Evolutionary conservation across 1,140 invertebrate species (phyloP).

Genomic region (Drosophila malerkotliana): DNA sequence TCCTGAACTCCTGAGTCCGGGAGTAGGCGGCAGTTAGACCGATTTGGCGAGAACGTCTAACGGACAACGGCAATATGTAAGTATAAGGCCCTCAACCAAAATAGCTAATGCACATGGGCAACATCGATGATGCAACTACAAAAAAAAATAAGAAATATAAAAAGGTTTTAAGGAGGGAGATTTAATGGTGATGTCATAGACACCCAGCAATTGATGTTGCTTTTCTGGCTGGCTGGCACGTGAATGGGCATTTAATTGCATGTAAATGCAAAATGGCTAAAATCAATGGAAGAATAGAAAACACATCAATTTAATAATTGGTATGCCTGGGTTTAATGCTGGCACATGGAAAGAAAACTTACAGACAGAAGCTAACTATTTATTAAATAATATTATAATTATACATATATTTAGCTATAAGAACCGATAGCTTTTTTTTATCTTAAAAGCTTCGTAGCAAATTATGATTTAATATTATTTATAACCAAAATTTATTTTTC

Average conservation of each 20-base stretch:
- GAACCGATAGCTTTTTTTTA: too few relatives aligned
- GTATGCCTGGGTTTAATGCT: slow-evolving; percentile 17
- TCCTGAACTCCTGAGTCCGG: slow-evolving; percentile 19
- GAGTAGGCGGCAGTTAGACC: slow-evolving; percentile 57
- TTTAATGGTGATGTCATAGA: slow-evolving; percentile 64
- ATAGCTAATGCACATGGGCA: slow-evolving; percentile 1
- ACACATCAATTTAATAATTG: slow-evolving; percentile 48
- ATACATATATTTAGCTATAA: too few relatives aligned
- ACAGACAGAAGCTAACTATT: neutral
- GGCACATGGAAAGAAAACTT: neutral
- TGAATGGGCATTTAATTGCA: slow-evolving; percentile 73
- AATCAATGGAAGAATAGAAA: slow-evolving; percentile 23
- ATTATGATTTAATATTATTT: neutral
- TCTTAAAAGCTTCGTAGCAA: neutral
- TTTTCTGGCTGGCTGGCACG: slow-evolving; percentile 45
- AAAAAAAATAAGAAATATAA: neutral
- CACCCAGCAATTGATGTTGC: slow-evolving; percentile 28
- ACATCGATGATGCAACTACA: slow-evolving; percentile 29
- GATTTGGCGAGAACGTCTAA: slow-evolving; percentile 31
- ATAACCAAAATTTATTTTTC: neutral
- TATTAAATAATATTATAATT: too few relatives aligned
- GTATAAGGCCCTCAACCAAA: slow-evolving; percentile 9
- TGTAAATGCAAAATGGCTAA: slow-evolving; percentile 48
- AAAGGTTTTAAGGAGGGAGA: slow-evolving; percentile 9
- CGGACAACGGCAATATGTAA: slow-evolving; percentile 30